Conservation (phyloP, 2,888 invertebrate genomes). For the Corythucha ciliata region DNA sequence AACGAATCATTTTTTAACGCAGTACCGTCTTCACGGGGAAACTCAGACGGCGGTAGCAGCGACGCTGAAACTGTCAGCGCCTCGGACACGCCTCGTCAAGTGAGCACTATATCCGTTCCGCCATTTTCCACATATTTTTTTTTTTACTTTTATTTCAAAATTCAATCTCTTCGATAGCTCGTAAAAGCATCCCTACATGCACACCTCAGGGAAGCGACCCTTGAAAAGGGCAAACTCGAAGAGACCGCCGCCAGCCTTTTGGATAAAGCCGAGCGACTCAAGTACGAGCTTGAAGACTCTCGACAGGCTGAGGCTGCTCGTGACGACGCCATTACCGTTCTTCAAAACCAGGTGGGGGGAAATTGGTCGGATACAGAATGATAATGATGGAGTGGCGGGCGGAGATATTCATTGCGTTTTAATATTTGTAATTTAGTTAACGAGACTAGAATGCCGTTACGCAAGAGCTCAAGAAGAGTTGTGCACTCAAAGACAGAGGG, state of each 20-base stretch:
- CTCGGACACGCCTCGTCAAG: conserved; percentile 28
- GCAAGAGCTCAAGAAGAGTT: conserved; percentile 36
- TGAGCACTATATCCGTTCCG: background rate
- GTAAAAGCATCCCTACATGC: conserved; percentile 27
- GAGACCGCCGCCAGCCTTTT: conserved; percentile 36
- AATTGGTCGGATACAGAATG: background rate
- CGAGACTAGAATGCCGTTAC: conserved; percentile 35
- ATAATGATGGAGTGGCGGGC: too few relatives aligned
- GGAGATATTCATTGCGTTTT: conserved; percentile 13
- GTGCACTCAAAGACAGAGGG: conserved; percentile 34
- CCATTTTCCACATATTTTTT: background rate
- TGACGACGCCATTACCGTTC: conserved; percentile 35
- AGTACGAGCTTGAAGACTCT: conserved; percentile 38
- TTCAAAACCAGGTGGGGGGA: conserved; percentile 34
- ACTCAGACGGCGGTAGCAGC: conserved; percentile 25
- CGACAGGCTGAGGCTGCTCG: conserved; percentile 34
- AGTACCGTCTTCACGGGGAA: too few relatives aligned
- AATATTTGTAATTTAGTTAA: conserved; percentile 19
- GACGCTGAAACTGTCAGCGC: conserved; percentile 32
- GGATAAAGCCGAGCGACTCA: conserved; percentile 35
- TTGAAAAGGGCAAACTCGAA: conserved; percentile 36
- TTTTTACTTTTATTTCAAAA: background rate
- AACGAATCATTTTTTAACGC: too few relatives aligned
- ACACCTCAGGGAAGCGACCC: conserved; percentile 35
- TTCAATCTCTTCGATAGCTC: background rate